Percentiles rank a stretch among this genome's conserved stretches.
phyloP scores from a whole-genome alignment of 1,140 invertebrate genomes.

The Andrena cerasifolii region DNA sequence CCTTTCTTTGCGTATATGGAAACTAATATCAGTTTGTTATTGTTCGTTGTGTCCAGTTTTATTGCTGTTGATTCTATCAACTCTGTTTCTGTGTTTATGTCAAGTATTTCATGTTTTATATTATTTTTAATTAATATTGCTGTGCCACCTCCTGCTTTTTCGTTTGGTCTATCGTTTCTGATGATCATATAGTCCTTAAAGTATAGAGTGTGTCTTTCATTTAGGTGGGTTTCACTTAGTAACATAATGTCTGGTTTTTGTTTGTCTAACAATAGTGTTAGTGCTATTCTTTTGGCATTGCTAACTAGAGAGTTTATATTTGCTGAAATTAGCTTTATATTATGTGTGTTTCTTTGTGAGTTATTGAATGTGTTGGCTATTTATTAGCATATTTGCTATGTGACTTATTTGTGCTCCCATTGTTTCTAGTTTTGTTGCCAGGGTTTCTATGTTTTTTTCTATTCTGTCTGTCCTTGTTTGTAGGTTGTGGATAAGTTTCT shows the following conservation, averaged over 20 bases:
- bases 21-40: background rate
- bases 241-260: background rate
- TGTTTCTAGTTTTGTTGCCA: background rate
- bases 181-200: background rate
- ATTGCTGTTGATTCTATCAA: background rate
- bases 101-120: background rate
- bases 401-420: background rate
- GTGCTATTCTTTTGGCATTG: constrained; percentile 1
- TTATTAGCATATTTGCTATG: background rate
- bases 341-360: background rate
- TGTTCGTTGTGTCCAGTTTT: background rate
- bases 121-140: background rate
- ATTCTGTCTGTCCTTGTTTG: constrained; percentile 26
- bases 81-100: background rate
- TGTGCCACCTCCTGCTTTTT: background rate
- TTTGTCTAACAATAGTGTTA: background rate
- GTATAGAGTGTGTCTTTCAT: background rate
- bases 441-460: background rate
- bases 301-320: constrained; percentile 9
- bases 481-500: background rate
- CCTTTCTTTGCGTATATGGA: constrained; percentile 1
- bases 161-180: background rate
- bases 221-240: background rate
- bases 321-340: background rate
- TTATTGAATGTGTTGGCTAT: background rate